Conservation (phyloP, 2,888 invertebrate genomes). For the Rotaria macrura region DNA sequence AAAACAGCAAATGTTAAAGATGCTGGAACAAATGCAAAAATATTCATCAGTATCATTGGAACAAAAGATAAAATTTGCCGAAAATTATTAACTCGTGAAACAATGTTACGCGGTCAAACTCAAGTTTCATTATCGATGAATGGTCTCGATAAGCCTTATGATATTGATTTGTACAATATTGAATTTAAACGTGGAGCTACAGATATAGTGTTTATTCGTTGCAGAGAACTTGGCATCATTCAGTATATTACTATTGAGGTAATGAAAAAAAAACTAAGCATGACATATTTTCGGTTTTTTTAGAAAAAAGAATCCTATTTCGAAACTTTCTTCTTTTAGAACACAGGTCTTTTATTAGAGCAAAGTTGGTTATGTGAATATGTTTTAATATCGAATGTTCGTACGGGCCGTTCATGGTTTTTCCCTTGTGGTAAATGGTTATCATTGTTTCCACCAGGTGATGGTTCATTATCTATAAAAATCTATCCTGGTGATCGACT, state of each 20-base stretch:
- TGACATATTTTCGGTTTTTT: not conserved
- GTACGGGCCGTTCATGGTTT: constrained; percentile 43
- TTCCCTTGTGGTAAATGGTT: constrained; percentile 49
- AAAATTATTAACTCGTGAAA: constrained; percentile 38
- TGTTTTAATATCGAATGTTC: constrained; percentile 45
- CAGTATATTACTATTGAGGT: constrained; percentile 47
- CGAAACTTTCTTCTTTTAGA: constrained; percentile 38
- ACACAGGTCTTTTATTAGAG: constrained; percentile 45
- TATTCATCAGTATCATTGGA: constrained; percentile 44
- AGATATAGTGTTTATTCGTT: constrained; percentile 45
- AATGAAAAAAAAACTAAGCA: no score
- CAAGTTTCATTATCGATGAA: constrained; percentile 1
- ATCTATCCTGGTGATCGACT: not conserved
- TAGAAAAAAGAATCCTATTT: not conserved
- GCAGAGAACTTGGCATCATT: constrained; percentile 46
- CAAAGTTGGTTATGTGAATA: constrained; percentile 48
- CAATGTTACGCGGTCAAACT: not conserved
- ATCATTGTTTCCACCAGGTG: constrained; percentile 38
- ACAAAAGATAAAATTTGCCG: constrained; percentile 44
- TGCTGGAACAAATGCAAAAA: constrained; percentile 47
- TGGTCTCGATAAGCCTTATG: constrained; percentile 34
- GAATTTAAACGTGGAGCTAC: constrained; percentile 46
- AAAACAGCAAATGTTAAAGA: constrained; percentile 45
- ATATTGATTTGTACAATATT: constrained; percentile 40
- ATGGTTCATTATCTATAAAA: constrained; percentile 37